Percentiles rank a stretch among this genome's conserved stretches.
Conservation (phyloP, 2,888 invertebrate species). For the Drosophila subsilvestris region DNA sequence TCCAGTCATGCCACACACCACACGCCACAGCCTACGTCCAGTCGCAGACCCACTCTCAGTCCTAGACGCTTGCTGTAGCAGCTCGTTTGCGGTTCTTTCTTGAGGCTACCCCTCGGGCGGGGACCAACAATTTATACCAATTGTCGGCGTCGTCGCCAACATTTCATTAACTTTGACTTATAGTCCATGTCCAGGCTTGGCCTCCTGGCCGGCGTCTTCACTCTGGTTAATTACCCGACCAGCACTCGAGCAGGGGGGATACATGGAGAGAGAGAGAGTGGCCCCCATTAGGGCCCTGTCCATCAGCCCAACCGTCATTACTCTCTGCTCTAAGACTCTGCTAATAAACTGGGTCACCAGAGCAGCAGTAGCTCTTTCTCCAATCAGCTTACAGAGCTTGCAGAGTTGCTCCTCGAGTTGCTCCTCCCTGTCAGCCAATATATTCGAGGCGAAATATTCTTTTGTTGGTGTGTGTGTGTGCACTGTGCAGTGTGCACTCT, state of each 20-base stretch:
- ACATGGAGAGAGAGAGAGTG: background rate
- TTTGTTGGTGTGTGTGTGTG: background rate
- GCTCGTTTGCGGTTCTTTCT: slow-evolving; percentile 26
- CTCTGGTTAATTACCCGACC: slow-evolving; percentile 61
- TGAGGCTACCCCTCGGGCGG: slow-evolving; percentile 18
- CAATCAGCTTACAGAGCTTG: too few relatives aligned
- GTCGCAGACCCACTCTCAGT: too few relatives aligned
- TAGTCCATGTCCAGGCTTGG: slow-evolving; percentile 46
- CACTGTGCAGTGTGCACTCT: too few relatives aligned
- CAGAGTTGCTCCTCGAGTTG: too few relatives aligned
- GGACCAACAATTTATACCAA: slow-evolving; percentile 66
- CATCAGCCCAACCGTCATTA: background rate
- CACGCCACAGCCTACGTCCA: background rate
- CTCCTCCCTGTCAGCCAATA: too few relatives aligned
- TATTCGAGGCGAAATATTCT: background rate
- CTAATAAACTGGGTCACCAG: background rate
- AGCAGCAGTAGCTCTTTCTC: background rate
- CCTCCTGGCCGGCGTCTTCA: slow-evolving; percentile 40
- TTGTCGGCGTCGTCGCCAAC: slow-evolving; percentile 59
- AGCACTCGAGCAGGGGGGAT: background rate
- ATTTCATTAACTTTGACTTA: slow-evolving; percentile 68
- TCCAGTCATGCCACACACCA: slow-evolving; percentile 21
- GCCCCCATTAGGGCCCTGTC: background rate
- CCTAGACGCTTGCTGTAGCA: background rate
- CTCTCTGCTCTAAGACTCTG: background rate